These are phyloP conservation scores for Camponotus pennsylvanicus DNA, from an alignment of 1,140 invertebrate species.

Conservation along the genomic window DNA sequence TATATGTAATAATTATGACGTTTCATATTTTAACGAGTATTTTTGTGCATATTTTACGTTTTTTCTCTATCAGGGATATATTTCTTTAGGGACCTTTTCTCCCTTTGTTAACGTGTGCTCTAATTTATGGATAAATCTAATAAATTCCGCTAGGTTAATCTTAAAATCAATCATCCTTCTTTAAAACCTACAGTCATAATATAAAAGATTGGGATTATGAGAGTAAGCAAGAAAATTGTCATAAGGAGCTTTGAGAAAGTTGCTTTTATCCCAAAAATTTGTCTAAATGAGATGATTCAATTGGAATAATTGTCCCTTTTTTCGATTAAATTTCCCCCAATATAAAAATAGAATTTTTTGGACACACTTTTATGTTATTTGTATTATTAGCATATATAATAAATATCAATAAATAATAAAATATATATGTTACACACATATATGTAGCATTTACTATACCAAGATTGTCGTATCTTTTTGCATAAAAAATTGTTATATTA, in stretches of 20 bases:
- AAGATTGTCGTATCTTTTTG: background rate
- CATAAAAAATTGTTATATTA: background rate
- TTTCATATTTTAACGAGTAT: background rate
- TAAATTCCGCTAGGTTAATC: constrained; percentile 79
- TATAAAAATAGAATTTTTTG: background rate
- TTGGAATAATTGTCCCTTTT: background rate
- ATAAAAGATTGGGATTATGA: constrained; percentile 52
- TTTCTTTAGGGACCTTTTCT: background rate
- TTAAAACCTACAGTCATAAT: constrained; percentile 1
- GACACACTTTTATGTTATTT: background rate
- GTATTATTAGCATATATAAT: background rate
- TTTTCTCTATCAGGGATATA: background rate
- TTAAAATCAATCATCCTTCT: constrained; percentile 67
- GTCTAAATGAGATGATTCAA: background rate
- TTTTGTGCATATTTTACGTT: background rate
- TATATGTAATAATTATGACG: background rate
- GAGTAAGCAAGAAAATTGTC: constrained; percentile 59
- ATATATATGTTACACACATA: background rate
- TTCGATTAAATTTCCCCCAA: background rate
- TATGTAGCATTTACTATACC: background rate
- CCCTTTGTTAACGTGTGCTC: constrained; percentile 49
- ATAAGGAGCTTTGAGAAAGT: constrained; percentile 22
- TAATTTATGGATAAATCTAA: constrained; percentile 76
- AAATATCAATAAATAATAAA: background rate
- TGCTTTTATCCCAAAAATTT: constrained; percentile 37